Conservation (phyloP, 2,888 invertebrate genomes). For the Drosophila hamatofila region DNA sequence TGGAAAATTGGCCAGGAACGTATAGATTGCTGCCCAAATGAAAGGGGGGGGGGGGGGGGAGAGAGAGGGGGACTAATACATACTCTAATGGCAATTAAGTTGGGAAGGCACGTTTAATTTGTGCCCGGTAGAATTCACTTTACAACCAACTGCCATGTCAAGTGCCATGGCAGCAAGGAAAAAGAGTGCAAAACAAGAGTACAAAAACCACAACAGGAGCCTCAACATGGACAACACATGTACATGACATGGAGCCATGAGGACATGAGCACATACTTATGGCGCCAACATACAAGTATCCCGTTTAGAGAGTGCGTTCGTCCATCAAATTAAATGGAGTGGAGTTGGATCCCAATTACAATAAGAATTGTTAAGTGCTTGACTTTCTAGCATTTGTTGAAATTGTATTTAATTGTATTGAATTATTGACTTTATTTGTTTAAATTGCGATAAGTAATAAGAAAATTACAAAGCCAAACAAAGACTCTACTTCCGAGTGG, state of each 20-base stretch:
- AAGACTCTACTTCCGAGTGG: not conserved
- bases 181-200: not conserved
- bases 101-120: slow-evolving; percentile 55
- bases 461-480: no score
- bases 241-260: slow-evolving; percentile 39
- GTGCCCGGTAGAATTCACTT: slow-evolving; percentile 42
- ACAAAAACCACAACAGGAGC: slow-evolving; percentile 12
- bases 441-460: no score
- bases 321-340: slow-evolving; percentile 44
- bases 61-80: slow-evolving; percentile 5
- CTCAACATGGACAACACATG: slow-evolving; percentile 28
- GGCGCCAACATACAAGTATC: slow-evolving; percentile 49
- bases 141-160: slow-evolving; percentile 50
- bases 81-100: slow-evolving; percentile 27
- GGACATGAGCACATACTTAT: slow-evolving; percentile 27
- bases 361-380: slow-evolving; percentile 27
- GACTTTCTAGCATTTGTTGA: slow-evolving; percentile 9
- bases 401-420: no score
- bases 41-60: not conserved
- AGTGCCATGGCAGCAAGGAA: slow-evolving; percentile 39
- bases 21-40: slow-evolving; percentile 3
- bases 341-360: slow-evolving; percentile 11
- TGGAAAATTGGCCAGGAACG: slow-evolving; percentile 61
- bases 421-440: no score
- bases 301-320: slow-evolving; percentile 34